Base-by-base conservation (phyloP, 1,140 invertebrate species). In the Drosophila chauvacae region DNA sequence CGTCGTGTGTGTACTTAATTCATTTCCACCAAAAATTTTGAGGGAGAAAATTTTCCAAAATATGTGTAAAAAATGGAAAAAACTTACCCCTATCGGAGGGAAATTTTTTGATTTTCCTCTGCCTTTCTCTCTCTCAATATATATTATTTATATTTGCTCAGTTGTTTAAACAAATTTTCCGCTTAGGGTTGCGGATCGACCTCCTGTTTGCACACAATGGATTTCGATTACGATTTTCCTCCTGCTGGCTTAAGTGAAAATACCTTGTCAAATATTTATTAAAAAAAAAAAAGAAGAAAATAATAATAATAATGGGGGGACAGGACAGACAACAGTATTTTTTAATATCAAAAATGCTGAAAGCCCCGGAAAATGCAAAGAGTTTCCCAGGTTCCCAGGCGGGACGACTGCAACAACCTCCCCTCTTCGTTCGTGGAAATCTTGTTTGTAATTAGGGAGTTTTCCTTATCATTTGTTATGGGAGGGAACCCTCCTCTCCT, bases 81-180 rank as follows among this genome's bases (percentile, higher is more conserved):
- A 70, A 72, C 61, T 70, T 82, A 87, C 61, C 79, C 74, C 70
- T 37, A 57, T 26, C 42, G 20, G 44, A 26, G 51, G 26, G 44
- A 58, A 50, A n/a, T 16, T 23, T 23, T 35, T 20, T 0, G 51
- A 35, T 35, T 20, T 33, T 7, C 9, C 44, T 47, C 23, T 9
- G 11, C 14, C 26, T 26, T 2, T 26, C 2, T 30, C 28, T 30
- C 47, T 28, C 14, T 23, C 16, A 28, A 9, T 16, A 14, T 13
- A 45, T 37, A 35, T 87, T 26, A 26, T 28, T 28, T 28, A 28
- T 28, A 88, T 87, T 87, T 87, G 80, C 64, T 77, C 84, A 87
- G 84, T 87, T 87, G 84, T 80, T 87, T 88, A 83, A 87, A 87
- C 44, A 87, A 87, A 88, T 87, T 87, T 87, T 57, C 62, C 61